A percentile compares a stretch with the other conserved stretches of the same genome.
Conservation (phyloP, 2,888 invertebrate species). For the Drosophila rellima region DNA sequence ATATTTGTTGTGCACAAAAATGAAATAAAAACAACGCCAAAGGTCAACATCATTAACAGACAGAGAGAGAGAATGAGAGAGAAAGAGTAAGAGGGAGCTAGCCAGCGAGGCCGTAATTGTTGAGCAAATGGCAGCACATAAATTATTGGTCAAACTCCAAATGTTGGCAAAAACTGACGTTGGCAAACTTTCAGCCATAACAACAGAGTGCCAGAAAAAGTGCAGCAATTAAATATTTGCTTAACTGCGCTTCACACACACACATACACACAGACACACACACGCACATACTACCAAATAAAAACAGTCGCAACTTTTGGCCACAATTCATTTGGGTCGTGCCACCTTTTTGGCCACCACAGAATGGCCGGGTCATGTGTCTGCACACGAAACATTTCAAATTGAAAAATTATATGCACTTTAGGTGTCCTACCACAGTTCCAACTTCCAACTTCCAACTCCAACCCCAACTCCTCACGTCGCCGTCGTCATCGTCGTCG, state of each 20-base stretch:
- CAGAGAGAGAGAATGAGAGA: background rate
- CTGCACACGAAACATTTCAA: slow-evolving; percentile 73
- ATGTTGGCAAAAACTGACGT: slow-evolving; percentile 46
- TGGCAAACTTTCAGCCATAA: slow-evolving; percentile 70
- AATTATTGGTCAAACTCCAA: slow-evolving; percentile 83
- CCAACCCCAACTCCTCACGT: slow-evolving; percentile 4
- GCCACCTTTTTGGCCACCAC: slow-evolving; percentile 69
- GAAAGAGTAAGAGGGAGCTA: slow-evolving; percentile 6
- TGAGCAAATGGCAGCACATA: slow-evolving; percentile 84
- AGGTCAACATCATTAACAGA: slow-evolving; percentile 82
- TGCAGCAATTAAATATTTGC: slow-evolving; percentile 85
- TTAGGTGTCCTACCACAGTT: slow-evolving; percentile 71
- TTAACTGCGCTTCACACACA: slow-evolving; percentile 75
- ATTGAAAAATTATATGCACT: slow-evolving; percentile 85
- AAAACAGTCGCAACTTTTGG: slow-evolving; percentile 75
- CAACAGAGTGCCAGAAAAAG: slow-evolving; percentile 70
- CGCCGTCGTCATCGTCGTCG: slow-evolving; percentile 43
- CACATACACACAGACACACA: slow-evolving; percentile 25
- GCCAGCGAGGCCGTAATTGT: slow-evolving; percentile 70
- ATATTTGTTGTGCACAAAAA: slow-evolving; percentile 31
- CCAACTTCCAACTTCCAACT: slow-evolving; percentile 32
- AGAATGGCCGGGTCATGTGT: slow-evolving; percentile 52
- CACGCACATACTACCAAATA: slow-evolving; percentile 19
- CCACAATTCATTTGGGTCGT: slow-evolving; percentile 79
- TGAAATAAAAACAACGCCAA: slow-evolving; percentile 46